Evolutionary conservation across 35 echinoderm and acorn worm genomes (phyloP), one percentile per base, ranked within the genome.

Genomic region (Ophioderma brevispina): DNA sequence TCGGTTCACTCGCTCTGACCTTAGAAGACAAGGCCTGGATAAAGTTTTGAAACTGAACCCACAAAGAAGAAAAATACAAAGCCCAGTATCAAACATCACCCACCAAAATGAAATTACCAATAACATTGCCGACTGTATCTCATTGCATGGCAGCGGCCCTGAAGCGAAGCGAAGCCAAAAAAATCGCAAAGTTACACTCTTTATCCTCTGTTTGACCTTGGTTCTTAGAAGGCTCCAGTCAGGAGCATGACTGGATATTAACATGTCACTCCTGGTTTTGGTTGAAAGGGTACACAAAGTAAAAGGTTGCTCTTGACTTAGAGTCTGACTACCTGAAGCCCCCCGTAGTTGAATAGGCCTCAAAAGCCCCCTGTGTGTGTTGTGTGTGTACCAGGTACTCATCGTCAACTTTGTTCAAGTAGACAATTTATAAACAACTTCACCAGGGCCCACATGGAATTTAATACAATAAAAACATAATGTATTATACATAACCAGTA

Each of bases 21-120:
- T 30, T 25, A 70, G 2, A 25, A 15, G 17, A 70, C 59, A 70
- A 70, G n/a, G 10, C 59, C n/a, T 70, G 59, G 59, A 2, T 25
- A 15, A 8, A 30, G 10, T 2, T 70, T 70, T 70, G 59, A 70
- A 70, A 70, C n/a, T 70, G 59, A 70, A 8, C 59, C n/a, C 59
- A 8, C 59, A 70, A 70, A 70, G n/a, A 25, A 70, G 4, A 70
- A 70, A 70, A 8, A 70, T 15, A 25, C 59, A 70, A 70, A 70
- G n/a, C n/a, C n/a, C n/a, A 18, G 59, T 70, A 70, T 70, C 59
- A 70, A 70, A 70, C 10, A 70, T 70, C 59, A 25, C 17, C n/a
- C 28, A 18, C 59, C 59, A 70, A 70, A 70, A 70, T 70, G 59
- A 70, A 70, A 70, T 70, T 70, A n/a, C 17, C 59, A 70, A 70